These are phyloP conservation scores for Tupaia chinensis DNA, from an alignment of 2,113 vertebrate species.

Conservation along the genomic window DNA sequence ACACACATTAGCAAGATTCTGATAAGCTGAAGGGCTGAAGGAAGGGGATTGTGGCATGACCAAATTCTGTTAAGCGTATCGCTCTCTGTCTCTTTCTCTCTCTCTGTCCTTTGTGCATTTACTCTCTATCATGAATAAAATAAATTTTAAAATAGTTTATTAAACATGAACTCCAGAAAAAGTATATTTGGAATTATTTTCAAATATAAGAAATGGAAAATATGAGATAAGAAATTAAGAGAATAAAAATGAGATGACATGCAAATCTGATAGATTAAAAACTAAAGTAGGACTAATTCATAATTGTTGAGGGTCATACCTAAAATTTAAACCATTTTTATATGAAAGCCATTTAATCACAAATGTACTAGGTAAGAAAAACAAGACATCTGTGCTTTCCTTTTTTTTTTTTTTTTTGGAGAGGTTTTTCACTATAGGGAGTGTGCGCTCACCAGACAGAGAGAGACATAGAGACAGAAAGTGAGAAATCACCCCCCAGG, in stretches of 20 bases:
- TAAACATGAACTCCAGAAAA: background rate
- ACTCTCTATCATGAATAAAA: no score
- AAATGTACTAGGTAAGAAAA: background rate
- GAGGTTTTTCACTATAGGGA: background rate
- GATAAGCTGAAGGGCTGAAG: no score
- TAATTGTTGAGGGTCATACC: background rate
- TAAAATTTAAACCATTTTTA: background rate
- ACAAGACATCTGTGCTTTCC: background rate
- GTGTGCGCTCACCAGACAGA: no score
- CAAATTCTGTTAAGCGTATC: no score
- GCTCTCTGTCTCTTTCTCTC: no score
- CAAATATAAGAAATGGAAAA: background rate
- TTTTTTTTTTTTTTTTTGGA: background rate
- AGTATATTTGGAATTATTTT: background rate
- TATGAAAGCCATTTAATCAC: background rate
- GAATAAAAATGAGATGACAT: background rate
- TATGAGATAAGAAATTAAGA: background rate
- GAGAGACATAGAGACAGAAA: no score
- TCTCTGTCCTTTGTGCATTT: no score
- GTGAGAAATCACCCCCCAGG: no score
- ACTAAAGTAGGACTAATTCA: background rate
- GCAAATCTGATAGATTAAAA: background rate
- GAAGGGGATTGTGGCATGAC: no score
- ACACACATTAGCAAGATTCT: no score
- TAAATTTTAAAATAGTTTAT: background rate